Conservation (phyloP, 53 echinoderm and acorn worm genomes). For the Crossaster papposus region DNA sequence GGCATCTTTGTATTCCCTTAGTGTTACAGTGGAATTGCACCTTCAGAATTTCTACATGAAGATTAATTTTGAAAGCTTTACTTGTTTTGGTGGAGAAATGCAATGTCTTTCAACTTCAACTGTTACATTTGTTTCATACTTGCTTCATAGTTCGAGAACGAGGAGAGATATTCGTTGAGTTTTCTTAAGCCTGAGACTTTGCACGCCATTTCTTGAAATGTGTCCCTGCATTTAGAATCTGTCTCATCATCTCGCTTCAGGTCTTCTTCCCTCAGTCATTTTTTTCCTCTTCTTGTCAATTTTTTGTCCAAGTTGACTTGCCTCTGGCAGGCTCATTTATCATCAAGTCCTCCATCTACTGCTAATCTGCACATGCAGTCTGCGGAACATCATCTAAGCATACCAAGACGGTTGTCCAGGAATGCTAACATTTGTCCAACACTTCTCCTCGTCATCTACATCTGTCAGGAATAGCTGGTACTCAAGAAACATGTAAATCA, state of each 20-base stretch:
- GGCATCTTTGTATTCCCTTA: too few relatives aligned
- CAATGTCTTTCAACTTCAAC: background rate
- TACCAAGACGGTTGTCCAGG: conserved; percentile 1
- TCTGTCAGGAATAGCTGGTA: background rate
- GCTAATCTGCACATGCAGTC: conserved; percentile 32
- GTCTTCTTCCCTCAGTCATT: background rate
- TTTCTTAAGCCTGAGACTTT: background rate
- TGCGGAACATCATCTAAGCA: conserved; percentile 1
- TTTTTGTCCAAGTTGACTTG: background rate
- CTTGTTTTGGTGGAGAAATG: background rate
- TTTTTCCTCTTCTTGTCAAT: background rate
- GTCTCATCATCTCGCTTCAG: background rate
- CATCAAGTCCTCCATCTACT: background rate
- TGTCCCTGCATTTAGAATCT: background rate
- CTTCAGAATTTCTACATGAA: too few relatives aligned
- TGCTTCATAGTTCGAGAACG: background rate
- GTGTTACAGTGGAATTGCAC: too few relatives aligned
- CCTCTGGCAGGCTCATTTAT: background rate
- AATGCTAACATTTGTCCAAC: conserved; percentile 52
- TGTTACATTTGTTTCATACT: background rate
- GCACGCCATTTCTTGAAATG: background rate
- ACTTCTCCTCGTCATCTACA: conserved; percentile 23
- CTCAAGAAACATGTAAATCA: background rate
- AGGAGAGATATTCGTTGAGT: background rate
- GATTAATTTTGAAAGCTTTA: too few relatives aligned